Conservation (phyloP, 2,888 invertebrate species). For the Eupithecia vulgata region DNA sequence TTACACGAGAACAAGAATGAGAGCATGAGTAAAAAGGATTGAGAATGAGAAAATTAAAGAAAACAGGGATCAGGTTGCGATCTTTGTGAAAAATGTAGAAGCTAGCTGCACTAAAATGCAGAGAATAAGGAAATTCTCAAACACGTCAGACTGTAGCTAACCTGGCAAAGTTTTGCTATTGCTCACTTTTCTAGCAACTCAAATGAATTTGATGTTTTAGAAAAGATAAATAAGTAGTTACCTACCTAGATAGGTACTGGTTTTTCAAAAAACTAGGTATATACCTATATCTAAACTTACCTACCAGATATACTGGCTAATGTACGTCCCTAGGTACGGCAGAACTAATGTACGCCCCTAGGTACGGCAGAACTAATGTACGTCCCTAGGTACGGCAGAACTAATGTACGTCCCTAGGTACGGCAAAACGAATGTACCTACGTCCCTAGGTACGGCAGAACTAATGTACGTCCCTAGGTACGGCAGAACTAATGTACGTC, state of each 20-base stretch:
- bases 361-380: neutral
- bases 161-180: neutral
- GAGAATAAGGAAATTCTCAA: neutral
- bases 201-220: neutral
- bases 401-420: too few species aligned
- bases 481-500: too few species aligned
- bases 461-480: too few species aligned
- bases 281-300: neutral
- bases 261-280: neutral
- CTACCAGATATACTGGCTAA: too few species aligned
- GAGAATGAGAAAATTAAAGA: constrained; percentile 69
- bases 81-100: constrained; percentile 39
- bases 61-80: constrained; percentile 56
- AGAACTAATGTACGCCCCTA: too few species aligned
- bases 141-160: neutral
- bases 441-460: too few species aligned
- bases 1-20: constrained; percentile 53
- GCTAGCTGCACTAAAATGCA: constrained; percentile 2
- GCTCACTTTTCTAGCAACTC: neutral
- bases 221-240: too few species aligned
- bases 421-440: too few species aligned
- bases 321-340: too few species aligned
- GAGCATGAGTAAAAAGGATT: constrained; percentile 61
- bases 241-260: neutral
- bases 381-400: too few species aligned